Evolutionary conservation across 2,113 vertebrate genomes (phyloP).

Genomic region (Melanocharis versteri): DNA sequence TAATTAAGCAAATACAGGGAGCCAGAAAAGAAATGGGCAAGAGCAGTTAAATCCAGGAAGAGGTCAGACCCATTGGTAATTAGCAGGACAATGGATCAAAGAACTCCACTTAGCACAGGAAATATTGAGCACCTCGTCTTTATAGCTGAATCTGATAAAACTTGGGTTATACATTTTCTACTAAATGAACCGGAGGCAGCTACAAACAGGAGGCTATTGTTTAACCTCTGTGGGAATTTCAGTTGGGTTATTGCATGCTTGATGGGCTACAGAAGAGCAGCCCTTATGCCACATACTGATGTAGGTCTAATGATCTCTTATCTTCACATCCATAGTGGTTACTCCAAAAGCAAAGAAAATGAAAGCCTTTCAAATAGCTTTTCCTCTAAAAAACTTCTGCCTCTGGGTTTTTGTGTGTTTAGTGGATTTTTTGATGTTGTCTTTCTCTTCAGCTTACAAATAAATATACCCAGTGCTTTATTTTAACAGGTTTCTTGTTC

Average conservation of each 20-base stretch:
- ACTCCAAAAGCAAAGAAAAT: slow-evolving; percentile 19
- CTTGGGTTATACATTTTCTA: slow-evolving; percentile 55
- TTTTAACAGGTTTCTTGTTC: not conserved
- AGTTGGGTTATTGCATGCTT: slow-evolving; percentile 5
- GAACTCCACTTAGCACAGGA: slow-evolving; percentile 53
- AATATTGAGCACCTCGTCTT: slow-evolving; percentile 51
- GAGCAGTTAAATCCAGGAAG: slow-evolving; percentile 50
- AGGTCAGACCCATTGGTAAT: slow-evolving; percentile 18
- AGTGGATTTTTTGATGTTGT: not conserved
- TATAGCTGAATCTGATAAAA: slow-evolving; percentile 59
- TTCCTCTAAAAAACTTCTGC: not conserved
- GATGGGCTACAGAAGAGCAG: slow-evolving; percentile 22
- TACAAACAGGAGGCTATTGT: slow-evolving; percentile 46
- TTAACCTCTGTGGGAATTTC: slow-evolving; percentile 40
- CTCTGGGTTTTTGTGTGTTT: not conserved
- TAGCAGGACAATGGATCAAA: slow-evolving; percentile 57
- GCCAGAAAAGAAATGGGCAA: slow-evolving; percentile 23
- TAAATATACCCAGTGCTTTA: not conserved
- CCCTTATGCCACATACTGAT: not conserved
- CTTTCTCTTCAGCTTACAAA: not conserved
- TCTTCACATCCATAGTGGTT: slow-evolving; percentile 20
- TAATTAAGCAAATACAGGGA: slow-evolving; percentile 60
- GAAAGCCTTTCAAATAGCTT: slow-evolving; percentile 26
- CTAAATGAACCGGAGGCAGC: slow-evolving; percentile 52
- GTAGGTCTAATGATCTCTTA: slow-evolving; percentile 57